phyloP scores from a whole-genome alignment of 2,888 invertebrate genomes.

The Philonicus albiceps region DNA sequence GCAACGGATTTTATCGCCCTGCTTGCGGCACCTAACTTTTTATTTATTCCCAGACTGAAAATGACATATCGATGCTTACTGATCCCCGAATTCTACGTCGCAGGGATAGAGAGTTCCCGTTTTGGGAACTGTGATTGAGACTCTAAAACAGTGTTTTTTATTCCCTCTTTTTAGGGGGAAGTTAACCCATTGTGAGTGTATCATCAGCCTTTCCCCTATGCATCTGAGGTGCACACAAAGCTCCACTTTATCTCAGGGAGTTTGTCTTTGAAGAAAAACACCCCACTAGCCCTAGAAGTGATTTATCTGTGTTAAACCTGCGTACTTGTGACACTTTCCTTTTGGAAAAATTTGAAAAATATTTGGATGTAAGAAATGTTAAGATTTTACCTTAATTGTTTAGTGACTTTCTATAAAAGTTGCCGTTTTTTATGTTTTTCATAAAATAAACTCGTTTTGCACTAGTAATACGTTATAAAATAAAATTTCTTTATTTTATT shows the following conservation, averaged over 20 bases:
- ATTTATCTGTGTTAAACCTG: too few species aligned
- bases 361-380: too few species aligned
- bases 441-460: too few species aligned
- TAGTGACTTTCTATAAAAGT: too few species aligned
- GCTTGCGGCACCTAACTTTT: constrained; percentile 13
- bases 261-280: neutral
- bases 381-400: too few species aligned
- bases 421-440: too few species aligned
- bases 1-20: constrained; percentile 17
- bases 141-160: neutral
- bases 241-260: neutral
- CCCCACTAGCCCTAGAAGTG: too few species aligned
- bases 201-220: neutral
- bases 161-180: neutral
- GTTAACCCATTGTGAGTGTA: neutral
- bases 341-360: too few species aligned
- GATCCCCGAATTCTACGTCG: constrained; percentile 17
- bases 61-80: constrained; percentile 48
- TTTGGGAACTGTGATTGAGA: neutral
- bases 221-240: neutral
- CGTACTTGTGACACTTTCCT: neutral
- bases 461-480: too few species aligned
- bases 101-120: neutral
- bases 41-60: constrained; percentile 23
- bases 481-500: too few species aligned